Evolutionary conservation across 2,797 vertebrate species (phyloP), one percentile per base, ranked within the genome.

Genomic region (Choloepus didactylus): DNA sequence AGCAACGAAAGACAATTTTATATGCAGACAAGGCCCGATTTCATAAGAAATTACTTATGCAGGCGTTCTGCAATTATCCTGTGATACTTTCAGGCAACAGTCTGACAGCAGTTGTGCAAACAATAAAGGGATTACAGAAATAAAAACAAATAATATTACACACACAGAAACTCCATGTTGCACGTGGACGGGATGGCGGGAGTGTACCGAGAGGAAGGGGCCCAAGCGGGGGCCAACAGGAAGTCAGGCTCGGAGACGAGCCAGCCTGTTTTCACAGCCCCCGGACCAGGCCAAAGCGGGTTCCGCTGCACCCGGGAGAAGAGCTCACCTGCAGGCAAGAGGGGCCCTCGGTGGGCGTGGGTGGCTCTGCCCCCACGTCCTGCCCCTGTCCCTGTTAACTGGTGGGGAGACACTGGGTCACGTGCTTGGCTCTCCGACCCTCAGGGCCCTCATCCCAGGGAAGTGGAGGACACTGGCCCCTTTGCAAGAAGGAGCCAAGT

Each of bases 41-140:
- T 98, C 98, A 97, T 98, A 97, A 98, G 98, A 98, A 98, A 98
- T 98, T 98, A 98, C 98, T 98, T 98, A 98, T 98, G 98, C 97
- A 98, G 98, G 98, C 97, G 97, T 98, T 98, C 98, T 96, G 98
- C 98, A 98, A 98, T 98, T 98, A 98, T 98, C 97, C 97, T 98
- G 97, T 97, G 98, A 97, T 98, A 98, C 98, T 98, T 98, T 97
- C 97, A 98, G 97, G 98, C 97, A 98, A 97, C 95, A 98, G 96
- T 97, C 98, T 98, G 98, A 98, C 98, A 98, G 97, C 97, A 98
- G 98, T 98, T 98, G 98, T 98, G 97, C 98, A 98, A 98, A 98
- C 98, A 98, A 98, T 98, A 98, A 97, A 96, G 94, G 98, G 98
- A 98, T 98, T 98, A 98, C 95, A 98, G 98, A 98, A 98, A 98